Evolutionary conservation across 2,113 vertebrate genomes (phyloP), one percentile per base, ranked within the genome.

Genomic region (Zosterops japonicus): DNA sequence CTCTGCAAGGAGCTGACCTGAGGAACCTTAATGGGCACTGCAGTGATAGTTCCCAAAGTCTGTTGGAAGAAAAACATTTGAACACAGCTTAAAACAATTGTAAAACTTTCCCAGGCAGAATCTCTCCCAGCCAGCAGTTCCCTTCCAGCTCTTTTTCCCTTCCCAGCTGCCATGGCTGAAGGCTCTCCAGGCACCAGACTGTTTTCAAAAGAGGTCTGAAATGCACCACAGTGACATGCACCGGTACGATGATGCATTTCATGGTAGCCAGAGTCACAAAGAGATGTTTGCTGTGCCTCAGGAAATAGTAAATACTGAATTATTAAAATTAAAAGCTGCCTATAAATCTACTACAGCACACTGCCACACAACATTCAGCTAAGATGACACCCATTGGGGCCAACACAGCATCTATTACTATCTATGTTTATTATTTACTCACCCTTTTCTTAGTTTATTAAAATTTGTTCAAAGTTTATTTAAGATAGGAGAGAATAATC

Each of bases 1-100:
- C 99, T 98, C 98, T 99, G 99, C 98, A 99, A 98, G 93, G 99
- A 99, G 98, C 99, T 99, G 98, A 99, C 98, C 98, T 99, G 99
- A 99, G 99, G 99, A 98, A 99, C 99, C 94, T 99, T 99, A 96
- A 99, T 98, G 98, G 99, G 99, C 97, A 99, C 98, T 96, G 99
- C 98, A 94, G 98, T 98, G 97, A 99, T 97, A 94, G 98, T 96
- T 97, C 99, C 99, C 98, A 99, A 96, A 97, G 98, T 97, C 99
- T 99, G 98, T 36, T 68, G 83, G 85, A 93, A 89, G 94, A 97
- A 96, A 95, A 96, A 94, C 35, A 90, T 64, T 91, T 87, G 89
- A 96, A 92, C 60, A 97, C 5, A 77, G 49, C 47, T 96, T 84
- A 94, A 86, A 96, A 87, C 41, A 74, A 41, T 60, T 77, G 67